phyloP scores from a whole-genome alignment of 2,888 invertebrate genomes.

The Odontocerum albicorne region DNA sequence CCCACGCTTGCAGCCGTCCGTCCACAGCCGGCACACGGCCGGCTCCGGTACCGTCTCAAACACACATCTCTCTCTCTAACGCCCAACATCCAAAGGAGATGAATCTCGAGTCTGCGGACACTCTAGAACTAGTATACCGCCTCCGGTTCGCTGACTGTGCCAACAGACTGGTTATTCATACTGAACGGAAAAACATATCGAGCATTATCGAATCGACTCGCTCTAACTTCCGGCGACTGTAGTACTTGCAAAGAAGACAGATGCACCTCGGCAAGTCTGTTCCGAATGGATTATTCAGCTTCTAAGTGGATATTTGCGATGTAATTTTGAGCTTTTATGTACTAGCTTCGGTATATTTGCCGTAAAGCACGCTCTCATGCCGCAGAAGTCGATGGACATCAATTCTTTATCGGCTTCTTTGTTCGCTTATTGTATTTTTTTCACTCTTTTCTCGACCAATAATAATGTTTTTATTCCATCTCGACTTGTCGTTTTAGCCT shows the following conservation, averaged over 20 bases:
- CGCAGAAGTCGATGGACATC: conserved; percentile 11
- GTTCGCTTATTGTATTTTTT: conserved; percentile 3
- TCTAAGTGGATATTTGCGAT: conserved; percentile 8
- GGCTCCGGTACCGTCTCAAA: conserved; percentile 17
- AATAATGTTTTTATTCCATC: no score
- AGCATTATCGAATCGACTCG: conserved; percentile 24
- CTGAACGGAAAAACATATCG: conserved; percentile 25
- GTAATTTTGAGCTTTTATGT: conserved; percentile 16
- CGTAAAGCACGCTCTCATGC: conserved; percentile 10
- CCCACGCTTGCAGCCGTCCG: conserved; percentile 51
- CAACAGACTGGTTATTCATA: conserved; percentile 22
- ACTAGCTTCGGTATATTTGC: conserved; percentile 9
- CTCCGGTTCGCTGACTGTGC: conserved; percentile 12
- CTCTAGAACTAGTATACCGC: conserved; percentile 12
- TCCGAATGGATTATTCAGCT: conserved; percentile 3
- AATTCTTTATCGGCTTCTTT: conserved; percentile 20
- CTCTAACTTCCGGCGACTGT: conserved; percentile 26
- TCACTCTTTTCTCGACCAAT: no score
- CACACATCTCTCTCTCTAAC: conserved; percentile 24
- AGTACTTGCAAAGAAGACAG: conserved; percentile 10
- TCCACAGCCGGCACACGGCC: conserved; percentile 49
- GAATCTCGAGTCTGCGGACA: conserved; percentile 6
- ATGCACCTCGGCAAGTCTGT: conserved; percentile 9
- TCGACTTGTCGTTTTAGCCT: no score
- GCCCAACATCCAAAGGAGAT: conserved; percentile 5